Evolutionary conservation across 2,888 invertebrate genomes (phyloP).

Genomic region (Acleris laterana): DNA sequence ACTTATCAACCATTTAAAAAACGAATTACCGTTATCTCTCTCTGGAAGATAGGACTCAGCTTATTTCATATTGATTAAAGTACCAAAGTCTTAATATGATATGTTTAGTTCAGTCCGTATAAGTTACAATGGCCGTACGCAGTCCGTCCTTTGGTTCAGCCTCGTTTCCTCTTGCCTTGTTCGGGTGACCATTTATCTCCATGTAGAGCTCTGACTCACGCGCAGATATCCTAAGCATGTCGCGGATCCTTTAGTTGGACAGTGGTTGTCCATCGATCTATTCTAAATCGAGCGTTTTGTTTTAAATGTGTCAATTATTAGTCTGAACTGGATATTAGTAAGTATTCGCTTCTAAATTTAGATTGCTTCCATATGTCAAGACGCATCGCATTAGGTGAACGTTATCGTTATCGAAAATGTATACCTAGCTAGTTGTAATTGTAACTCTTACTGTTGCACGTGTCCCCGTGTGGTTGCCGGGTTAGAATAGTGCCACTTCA

Average conservation of each 20-base stretch:
- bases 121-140: slow-evolving; percentile 7
- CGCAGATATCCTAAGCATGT: slow-evolving; percentile 29
- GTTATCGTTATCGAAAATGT: too few relatives aligned
- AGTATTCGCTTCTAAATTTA: too few relatives aligned
- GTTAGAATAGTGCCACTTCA: too few relatives aligned
- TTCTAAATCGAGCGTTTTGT: not conserved
- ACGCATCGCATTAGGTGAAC: too few relatives aligned
- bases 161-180: slow-evolving; percentile 33
- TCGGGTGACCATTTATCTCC: slow-evolving; percentile 28
- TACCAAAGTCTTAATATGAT: not conserved
- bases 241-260: slow-evolving; percentile 14
- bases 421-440: too few relatives aligned
- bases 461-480: too few relatives aligned
- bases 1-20: too few relatives aligned
- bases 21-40: too few relatives aligned
- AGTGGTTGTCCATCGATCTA: slow-evolving; percentile 16
- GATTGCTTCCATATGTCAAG: too few relatives aligned
- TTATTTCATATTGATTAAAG: too few relatives aligned
- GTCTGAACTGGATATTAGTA: not conserved
- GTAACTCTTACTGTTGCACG: too few relatives aligned
- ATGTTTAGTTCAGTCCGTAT: not conserved
- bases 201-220: slow-evolving; percentile 29
- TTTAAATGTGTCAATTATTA: not conserved
- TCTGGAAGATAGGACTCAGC: too few relatives aligned
- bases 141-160: slow-evolving; percentile 27